Evolutionary conservation across 2,888 invertebrate species (phyloP), one percentile per base, ranked within the genome.

Genomic region (Xiphydria camelus): DNA sequence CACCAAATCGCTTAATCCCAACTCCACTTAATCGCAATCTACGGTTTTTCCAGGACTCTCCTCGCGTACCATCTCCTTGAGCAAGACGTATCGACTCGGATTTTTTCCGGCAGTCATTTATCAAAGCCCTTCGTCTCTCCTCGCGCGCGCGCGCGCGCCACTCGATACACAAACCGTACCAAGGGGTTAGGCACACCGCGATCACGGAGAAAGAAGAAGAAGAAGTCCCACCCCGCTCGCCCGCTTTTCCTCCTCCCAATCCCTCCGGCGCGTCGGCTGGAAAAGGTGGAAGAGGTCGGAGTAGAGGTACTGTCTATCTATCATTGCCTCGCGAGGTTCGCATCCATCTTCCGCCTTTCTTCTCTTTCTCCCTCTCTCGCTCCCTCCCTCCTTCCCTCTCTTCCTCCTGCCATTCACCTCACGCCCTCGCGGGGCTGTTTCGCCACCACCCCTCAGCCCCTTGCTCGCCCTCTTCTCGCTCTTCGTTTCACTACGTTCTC

Each of bases 81-180:
- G 62, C 65, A 71, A 71, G 70, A 71, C 64, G 69, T 70, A 71
- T 71, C 68, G 70, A 66, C 64, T 66, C 62, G 62, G 64, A 70
- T 69, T 70, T 71, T 70, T 70, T 67, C 55, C 59, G 41, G 32
- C 63, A 57, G 68, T 70, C 69, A 70, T 71, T 70, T 71, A 71
- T 71, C 70, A 71, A 67, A 67, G 69, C 66, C 68, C 60, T 61
- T 59, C 36, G n/a, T n/a, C n/a, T n/a, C n/a, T n/a, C n/a, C n/a
- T n/a, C n/a, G n/a, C n/a, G n/a, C n/a, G n/a, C 48, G 46, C 48
- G 47, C n/a, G 12, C 7, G 29, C 42, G 37, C 23, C 39, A 46
- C 55, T 50, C 51, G 45, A 44, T 42, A 49, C 46, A 41, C 41
- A 46, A 15, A 29, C 5, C 29, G 14, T 14, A 29, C 29, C 29